These are phyloP conservation scores for Aethina tumida DNA, from an alignment of 1,140 invertebrate species.

Conservation along the genomic window DNA sequence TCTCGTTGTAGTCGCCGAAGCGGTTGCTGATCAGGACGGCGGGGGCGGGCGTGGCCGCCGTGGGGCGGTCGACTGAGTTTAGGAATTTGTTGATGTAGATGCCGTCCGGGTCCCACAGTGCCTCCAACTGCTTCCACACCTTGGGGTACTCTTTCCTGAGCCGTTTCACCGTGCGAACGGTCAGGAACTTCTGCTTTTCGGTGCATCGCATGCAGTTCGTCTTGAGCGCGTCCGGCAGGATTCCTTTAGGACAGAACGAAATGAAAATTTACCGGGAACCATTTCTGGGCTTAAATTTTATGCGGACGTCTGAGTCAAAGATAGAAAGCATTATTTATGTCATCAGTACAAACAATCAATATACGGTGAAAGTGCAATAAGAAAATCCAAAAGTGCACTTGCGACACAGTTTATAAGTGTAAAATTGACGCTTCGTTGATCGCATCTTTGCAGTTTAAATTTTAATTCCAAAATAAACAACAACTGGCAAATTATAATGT, in stretches of 20 bases:
- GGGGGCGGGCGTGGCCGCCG: background rate
- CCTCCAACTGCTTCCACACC: constrained; percentile 44
- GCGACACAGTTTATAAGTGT: too few species aligned
- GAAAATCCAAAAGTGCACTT: too few species aligned
- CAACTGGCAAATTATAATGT: too few species aligned
- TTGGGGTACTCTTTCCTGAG: constrained; percentile 47
- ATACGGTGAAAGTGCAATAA: too few species aligned
- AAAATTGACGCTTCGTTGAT: too few species aligned
- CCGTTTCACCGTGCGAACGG: constrained; percentile 42
- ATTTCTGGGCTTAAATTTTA: constrained; percentile 2
- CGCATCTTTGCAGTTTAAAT: too few species aligned
- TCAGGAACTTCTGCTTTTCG: constrained; percentile 45
- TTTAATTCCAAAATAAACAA: too few species aligned
- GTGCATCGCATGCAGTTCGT: constrained; percentile 51
- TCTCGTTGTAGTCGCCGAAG: constrained; percentile 12
- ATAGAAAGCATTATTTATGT: too few species aligned
- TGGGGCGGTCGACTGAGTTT: constrained; percentile 13
- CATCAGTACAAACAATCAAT: too few species aligned
- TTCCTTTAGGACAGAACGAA: constrained; percentile 38
- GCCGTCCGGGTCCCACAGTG: constrained; percentile 49
- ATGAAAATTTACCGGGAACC: constrained; percentile 4
- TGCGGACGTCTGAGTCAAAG: too few species aligned
- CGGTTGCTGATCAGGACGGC: constrained; percentile 10
- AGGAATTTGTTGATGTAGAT: constrained; percentile 39
- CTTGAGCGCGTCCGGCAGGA: constrained; percentile 50